These are phyloP conservation scores for Apogon hyalosoma DNA, from an alignment of 2,797 vertebrate species.

Conservation along the genomic window DNA sequence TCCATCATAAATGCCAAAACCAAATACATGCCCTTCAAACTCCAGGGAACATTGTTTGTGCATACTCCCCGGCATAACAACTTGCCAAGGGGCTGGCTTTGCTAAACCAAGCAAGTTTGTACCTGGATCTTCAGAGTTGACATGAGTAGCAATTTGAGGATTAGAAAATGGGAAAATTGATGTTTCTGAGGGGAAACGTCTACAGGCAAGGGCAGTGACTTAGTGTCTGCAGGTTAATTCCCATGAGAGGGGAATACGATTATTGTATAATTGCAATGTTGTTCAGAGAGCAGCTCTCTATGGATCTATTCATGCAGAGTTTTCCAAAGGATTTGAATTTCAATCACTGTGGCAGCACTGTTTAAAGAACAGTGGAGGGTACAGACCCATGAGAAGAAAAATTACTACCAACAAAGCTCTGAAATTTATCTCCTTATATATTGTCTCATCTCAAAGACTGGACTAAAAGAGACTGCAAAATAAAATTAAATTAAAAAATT, in stretches of 20 bases:
- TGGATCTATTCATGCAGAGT: constrained; percentile 33
- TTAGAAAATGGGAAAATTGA: constrained; percentile 67
- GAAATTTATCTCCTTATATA: constrained; percentile 1
- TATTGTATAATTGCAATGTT: constrained; percentile 51
- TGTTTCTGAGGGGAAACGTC: constrained; percentile 61
- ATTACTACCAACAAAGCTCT: neutral
- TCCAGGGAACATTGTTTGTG: constrained; percentile 12
- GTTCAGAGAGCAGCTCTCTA: constrained; percentile 32
- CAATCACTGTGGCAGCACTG: constrained; percentile 29
- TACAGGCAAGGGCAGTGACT: constrained; percentile 55
- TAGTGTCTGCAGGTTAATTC: constrained; percentile 65
- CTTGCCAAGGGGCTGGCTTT: constrained; percentile 50
- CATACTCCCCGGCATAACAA: constrained; percentile 27
- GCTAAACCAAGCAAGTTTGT: constrained; percentile 60
- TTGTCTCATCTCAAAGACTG: neutral
- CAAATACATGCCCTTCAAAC: constrained; percentile 19
- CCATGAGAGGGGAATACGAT: constrained; percentile 48
- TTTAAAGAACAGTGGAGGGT: constrained; percentile 11
- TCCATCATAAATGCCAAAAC: constrained; percentile 12
- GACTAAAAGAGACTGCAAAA: no score
- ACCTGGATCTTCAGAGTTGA: constrained; percentile 58
- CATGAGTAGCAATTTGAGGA: constrained; percentile 71
- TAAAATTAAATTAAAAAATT: no score
- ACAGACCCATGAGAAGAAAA: constrained; percentile 9
- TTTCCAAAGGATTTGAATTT: constrained; percentile 46